Evolutionary conservation across 2,888 invertebrate species (phyloP).

Genomic region (Diploptera punctata): DNA sequence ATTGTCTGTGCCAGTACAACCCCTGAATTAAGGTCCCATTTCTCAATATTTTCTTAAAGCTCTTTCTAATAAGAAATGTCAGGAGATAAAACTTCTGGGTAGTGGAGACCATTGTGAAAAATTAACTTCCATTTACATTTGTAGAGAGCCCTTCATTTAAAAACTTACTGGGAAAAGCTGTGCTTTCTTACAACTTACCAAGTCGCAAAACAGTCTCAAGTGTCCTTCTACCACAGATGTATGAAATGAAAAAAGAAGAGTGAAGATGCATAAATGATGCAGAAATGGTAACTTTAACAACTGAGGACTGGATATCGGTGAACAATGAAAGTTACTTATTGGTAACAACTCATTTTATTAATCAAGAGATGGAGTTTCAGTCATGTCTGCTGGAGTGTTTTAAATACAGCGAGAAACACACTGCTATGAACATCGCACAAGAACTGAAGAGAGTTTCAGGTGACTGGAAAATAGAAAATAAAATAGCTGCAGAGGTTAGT

Average conservation of each 20-base stretch:
- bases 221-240: too few relatives aligned
- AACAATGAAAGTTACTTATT: constrained; percentile 48
- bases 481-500: constrained; percentile 33
- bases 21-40: not conserved
- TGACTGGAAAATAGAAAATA: constrained; percentile 10
- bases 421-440: constrained; percentile 42
- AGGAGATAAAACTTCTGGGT: not conserved
- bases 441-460: constrained; percentile 41
- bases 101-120: not conserved
- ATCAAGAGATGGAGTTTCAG: too few relatives aligned
- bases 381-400: constrained; percentile 45
- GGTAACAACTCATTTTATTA: constrained; percentile 43
- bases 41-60: not conserved
- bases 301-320: constrained; percentile 49
- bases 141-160: too few relatives aligned
- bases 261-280: too few relatives aligned
- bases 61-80: not conserved
- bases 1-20: not conserved
- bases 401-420: constrained; percentile 43
- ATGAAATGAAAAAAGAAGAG: not conserved
- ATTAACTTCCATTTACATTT: too few relatives aligned
- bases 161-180: too few relatives aligned
- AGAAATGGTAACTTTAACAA: constrained; percentile 46
- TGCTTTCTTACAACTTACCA: too few relatives aligned
- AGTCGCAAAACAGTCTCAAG: too few relatives aligned